Evolutionary conservation across 2,888 invertebrate species (phyloP), one percentile per base, ranked within the genome.

Genomic region (Caenorhabditis becei): DNA sequence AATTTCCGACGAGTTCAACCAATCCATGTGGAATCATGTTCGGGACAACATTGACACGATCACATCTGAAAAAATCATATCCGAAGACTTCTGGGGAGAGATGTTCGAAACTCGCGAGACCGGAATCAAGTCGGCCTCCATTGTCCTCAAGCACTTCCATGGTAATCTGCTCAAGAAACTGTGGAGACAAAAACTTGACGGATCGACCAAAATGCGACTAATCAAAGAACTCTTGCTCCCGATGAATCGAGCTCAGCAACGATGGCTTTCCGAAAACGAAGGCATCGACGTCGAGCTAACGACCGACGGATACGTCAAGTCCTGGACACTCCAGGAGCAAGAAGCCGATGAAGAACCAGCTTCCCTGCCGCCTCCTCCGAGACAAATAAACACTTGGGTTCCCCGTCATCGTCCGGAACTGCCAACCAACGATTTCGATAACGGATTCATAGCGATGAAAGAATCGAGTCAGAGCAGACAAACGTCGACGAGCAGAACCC

Each of bases 221-320:
- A 11, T 59, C 23, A 70, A 51, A 51, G 59, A 61, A 1, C 59
- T 59, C 1, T 2, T 14, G n/a, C 23, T 70, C 10, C 70, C 70
- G 37, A n/a, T 70, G 35, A 51, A n/a, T 16, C n/a, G 16, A 4
- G 3, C 4, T 1, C 65, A 65, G 24, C 20, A 24, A 20, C 47
- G 24, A 20, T 65, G 58, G 56, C 49, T 65, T 35, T 47, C 49
- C 14, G 51, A 74, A 10, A 58, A 63, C 7, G 65, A 74, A 5
- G 26, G 44, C 11, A 16, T 74, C 10, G n/a, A 49, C n/a, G 58
- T 74, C 16, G 16, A 28, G 20, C 4, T 58, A 14, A 35, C 56
- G 2, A 23, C 18, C 2, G 35, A 35, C 14, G 72, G 63, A 7
- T 58, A 37, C 23, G 37, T 65, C 18, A 4, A 10, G 7, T 14